Conservation (phyloP, 2,113 vertebrate species). For the Microcebus tavaratra region DNA sequence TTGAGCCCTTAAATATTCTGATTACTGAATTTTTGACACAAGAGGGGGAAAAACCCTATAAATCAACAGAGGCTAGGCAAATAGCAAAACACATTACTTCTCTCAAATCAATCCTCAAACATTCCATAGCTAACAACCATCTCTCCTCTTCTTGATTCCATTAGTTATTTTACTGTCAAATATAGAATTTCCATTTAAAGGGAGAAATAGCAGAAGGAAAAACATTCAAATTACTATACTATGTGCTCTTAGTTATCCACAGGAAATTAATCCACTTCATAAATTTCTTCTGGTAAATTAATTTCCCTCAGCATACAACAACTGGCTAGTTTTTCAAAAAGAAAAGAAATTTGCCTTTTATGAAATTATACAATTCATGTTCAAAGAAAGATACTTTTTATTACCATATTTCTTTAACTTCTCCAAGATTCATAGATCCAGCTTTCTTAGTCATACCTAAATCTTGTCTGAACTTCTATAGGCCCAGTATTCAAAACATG, state of each 20-base stretch:
- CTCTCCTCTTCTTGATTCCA: not conserved
- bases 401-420: not conserved
- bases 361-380: conserved; percentile 27
- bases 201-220: not conserved
- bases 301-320: not conserved
- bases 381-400: conserved; percentile 9
- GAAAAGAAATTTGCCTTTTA: conserved; percentile 19
- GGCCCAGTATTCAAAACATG: not conserved
- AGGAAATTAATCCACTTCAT: conserved; percentile 50
- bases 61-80: not conserved
- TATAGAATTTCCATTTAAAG: not conserved
- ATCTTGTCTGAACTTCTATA: not conserved
- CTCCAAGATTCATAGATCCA: not conserved
- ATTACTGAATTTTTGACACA: conserved; percentile 17
- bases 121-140: not conserved
- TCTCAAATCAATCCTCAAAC: conserved; percentile 9
- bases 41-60: not conserved
- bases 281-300: conserved; percentile 44
- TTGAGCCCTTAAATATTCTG: conserved; percentile 34
- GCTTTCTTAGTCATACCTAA: not conserved
- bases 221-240: conserved; percentile 17
- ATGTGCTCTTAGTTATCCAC: not conserved
- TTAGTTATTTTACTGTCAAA: conserved; percentile 37
- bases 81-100: not conserved
- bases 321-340: not conserved